Percentiles rank a stretch among this genome's conserved stretches.
phyloP scores from a whole-genome alignment of 2,113 vertebrate genomes.

The Oncorhynchus keta region DNA sequence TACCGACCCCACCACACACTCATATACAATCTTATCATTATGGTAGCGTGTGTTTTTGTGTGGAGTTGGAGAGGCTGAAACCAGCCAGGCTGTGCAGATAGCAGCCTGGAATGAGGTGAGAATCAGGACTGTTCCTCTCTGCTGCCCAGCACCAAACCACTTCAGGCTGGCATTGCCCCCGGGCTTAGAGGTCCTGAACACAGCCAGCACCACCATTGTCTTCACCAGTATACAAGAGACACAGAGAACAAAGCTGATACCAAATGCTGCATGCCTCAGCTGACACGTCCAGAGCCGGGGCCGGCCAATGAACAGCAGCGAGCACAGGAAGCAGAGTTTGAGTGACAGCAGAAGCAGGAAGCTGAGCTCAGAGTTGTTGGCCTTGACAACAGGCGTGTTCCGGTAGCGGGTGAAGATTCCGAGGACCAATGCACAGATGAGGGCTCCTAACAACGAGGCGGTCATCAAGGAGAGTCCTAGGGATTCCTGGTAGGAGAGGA shows the following conservation, averaged over 20 bases:
- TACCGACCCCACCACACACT: constrained; percentile 65
- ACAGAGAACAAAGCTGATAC: constrained; percentile 73
- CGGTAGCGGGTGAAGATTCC: constrained; percentile 52
- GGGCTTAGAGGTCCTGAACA: constrained; percentile 63
- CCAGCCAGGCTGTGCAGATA: constrained; percentile 64
- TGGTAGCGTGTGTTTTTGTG: constrained; percentile 57
- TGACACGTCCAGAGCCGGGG: constrained; percentile 68
- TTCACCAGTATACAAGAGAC: constrained; percentile 74
- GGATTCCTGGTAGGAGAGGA: constrained; percentile 68
- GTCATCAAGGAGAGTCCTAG: constrained; percentile 68
- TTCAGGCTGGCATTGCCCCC: constrained; percentile 48
- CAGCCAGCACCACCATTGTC: constrained; percentile 73
- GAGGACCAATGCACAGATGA: constrained; percentile 52
- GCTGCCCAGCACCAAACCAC: constrained; percentile 68
- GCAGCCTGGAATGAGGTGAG: constrained; percentile 54
- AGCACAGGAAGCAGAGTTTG: constrained; percentile 74
- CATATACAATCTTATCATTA: constrained; percentile 61
- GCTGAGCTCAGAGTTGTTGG: constrained; percentile 74
- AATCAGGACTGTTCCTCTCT: constrained; percentile 64
- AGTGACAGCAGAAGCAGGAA: constrained; percentile 71
- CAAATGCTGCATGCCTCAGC: constrained; percentile 73
- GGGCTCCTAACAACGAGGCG: constrained; percentile 52
- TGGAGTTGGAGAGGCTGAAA: constrained; percentile 43
- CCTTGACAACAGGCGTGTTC: constrained; percentile 68
- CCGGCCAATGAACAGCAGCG: constrained; percentile 71